Conservation (phyloP, 2,888 invertebrate genomes). For the Anticlea derivata region DNA sequence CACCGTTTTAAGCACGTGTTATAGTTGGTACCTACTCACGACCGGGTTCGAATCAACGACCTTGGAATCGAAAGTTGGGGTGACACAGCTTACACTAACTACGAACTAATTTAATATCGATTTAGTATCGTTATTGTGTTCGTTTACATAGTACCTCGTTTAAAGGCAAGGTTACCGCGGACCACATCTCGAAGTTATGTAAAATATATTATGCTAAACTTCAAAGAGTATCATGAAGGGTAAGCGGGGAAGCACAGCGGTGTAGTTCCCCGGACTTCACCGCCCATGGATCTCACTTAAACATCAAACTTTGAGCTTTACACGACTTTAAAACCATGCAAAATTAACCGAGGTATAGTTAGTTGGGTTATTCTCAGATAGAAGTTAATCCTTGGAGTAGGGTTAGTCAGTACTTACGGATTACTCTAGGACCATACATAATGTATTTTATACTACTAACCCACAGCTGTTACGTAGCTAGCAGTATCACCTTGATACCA, state of each 20-base stretch:
- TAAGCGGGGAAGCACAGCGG: slow-evolving; percentile 23
- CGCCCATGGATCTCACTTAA: slow-evolving; percentile 33
- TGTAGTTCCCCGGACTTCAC: slow-evolving; percentile 23
- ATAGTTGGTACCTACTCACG: too few species aligned
- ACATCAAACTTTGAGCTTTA: slow-evolving; percentile 50
- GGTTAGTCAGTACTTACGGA: slow-evolving; percentile 44
- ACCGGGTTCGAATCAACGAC: too few species aligned
- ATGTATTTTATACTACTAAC: neutral
- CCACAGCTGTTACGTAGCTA: slow-evolving; percentile 34
- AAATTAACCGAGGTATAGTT: slow-evolving; percentile 59
- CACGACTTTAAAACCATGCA: slow-evolving; percentile 45
- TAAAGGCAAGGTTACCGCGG: slow-evolving; percentile 9
- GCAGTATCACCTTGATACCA: slow-evolving; percentile 51
- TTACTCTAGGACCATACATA: slow-evolving; percentile 35
- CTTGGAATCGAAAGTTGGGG: too few species aligned
- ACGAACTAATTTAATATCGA: slow-evolving; percentile 9
- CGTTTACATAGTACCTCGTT: neutral
- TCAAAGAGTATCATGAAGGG: slow-evolving; percentile 22
- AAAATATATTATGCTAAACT: slow-evolving; percentile 28
- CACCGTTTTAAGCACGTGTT: too few species aligned
- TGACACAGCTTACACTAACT: too few species aligned
- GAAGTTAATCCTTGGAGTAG: slow-evolving; percentile 48
- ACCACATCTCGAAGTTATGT: slow-evolving; percentile 22
- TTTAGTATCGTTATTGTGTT: neutral
- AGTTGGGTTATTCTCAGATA: slow-evolving; percentile 43